Percentiles rank a stretch among this genome's conserved stretches.
phyloP scores from a whole-genome alignment of 2,797 vertebrate species.

The Periparus ater region DNA sequence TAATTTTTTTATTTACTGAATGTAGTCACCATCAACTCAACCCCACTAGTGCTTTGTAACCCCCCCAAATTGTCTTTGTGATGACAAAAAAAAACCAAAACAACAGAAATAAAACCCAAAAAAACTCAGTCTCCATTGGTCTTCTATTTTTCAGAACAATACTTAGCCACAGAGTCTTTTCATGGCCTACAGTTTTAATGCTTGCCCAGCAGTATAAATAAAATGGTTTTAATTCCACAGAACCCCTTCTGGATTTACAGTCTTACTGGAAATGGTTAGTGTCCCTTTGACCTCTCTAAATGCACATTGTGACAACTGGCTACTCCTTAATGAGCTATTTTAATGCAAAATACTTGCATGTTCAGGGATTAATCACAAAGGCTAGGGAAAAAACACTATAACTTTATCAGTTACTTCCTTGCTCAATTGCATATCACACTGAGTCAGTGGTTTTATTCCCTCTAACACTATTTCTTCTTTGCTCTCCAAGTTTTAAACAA shows the following conservation, averaged over 20 bases:
- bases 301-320: background rate
- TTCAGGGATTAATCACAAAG: background rate
- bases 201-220: background rate
- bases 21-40: background rate
- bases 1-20: background rate
- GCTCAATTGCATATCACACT: background rate
- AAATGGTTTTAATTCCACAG: background rate
- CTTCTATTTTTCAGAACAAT: background rate
- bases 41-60: background rate
- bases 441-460: background rate
- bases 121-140: background rate
- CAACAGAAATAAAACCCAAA: background rate
- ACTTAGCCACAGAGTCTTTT: background rate
- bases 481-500: background rate
- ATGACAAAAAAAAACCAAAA: background rate
- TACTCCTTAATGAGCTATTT: background rate
- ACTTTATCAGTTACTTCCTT: background rate
- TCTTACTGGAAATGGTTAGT: background rate
- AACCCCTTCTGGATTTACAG: background rate
- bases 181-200: background rate
- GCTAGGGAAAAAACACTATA: background rate
- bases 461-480: background rate
- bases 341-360: background rate
- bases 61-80: background rate
- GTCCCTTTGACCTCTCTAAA: background rate